These are phyloP conservation scores for Takifugu ocellatus DNA, from an alignment of 2,797 vertebrate species.

Conservation along the genomic window DNA sequence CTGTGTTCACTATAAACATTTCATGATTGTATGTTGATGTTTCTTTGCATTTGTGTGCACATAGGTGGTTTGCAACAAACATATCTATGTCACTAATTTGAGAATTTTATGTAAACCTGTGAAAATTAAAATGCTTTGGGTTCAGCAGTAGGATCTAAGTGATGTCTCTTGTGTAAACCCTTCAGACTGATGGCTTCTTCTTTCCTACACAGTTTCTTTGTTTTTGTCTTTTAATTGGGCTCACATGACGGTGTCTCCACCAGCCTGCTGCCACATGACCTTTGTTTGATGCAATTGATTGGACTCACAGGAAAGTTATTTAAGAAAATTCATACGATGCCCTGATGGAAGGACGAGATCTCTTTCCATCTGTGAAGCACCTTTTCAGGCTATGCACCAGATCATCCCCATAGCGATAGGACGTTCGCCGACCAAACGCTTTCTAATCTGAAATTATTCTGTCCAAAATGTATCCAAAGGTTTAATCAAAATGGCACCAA, in stretches of 20 bases:
- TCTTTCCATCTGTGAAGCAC: too few relatives aligned
- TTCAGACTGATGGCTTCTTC: background rate
- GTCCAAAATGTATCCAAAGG: too few relatives aligned
- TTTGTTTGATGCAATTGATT: conserved; percentile 25
- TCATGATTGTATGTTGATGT: too few relatives aligned
- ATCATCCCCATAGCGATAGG: too few relatives aligned
- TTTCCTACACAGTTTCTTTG: background rate
- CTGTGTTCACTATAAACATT: too few relatives aligned
- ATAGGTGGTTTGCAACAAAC: too few relatives aligned
- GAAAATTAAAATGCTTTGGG: background rate
- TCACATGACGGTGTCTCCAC: conserved; percentile 18
- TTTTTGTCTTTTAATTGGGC: conserved; percentile 8
- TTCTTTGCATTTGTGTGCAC: too few relatives aligned
- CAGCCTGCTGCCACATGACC: conserved; percentile 24
- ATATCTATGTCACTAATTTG: background rate
- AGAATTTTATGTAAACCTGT: background rate
- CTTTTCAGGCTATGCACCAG: too few relatives aligned
- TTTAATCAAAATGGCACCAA: too few relatives aligned
- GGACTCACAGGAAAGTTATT: conserved; percentile 31
- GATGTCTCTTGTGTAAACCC: too few relatives aligned
- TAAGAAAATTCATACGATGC: background rate
- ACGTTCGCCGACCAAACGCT: too few relatives aligned
- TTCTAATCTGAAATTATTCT: too few relatives aligned
- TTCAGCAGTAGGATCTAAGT: background rate
- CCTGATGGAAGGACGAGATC: background rate